phyloP scores from a whole-genome alignment of 2,113 vertebrate genomes.

The Litocranius walleri region DNA sequence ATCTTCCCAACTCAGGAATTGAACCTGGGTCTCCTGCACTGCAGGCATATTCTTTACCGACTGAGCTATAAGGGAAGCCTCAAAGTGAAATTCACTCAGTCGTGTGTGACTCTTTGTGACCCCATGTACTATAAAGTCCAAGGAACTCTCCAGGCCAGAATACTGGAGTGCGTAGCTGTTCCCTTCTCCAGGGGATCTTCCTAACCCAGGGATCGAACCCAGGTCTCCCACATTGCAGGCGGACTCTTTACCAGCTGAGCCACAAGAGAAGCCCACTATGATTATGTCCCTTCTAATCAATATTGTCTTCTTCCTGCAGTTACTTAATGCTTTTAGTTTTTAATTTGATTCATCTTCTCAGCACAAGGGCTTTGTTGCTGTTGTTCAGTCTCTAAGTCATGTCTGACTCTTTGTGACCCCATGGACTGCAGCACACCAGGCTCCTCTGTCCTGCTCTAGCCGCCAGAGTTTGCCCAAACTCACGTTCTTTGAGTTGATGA shows the following conservation, averaged over 20 bases:
- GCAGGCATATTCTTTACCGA: background rate
- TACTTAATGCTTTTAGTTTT: background rate
- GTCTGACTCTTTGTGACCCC: background rate
- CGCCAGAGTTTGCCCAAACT: background rate
- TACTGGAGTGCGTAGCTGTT: background rate
- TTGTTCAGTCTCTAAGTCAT: background rate
- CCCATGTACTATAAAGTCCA: too few species aligned
- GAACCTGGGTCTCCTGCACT: background rate
- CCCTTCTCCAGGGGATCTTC: background rate
- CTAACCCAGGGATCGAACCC: background rate
- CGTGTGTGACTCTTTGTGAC: too few species aligned
- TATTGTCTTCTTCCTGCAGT: background rate
- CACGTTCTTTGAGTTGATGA: background rate
- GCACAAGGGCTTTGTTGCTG: background rate
- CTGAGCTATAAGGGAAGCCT: background rate
- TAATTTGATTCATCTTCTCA: background rate
- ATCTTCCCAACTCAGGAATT: background rate
- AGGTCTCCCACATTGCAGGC: accelerated
- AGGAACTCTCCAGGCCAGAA: background rate
- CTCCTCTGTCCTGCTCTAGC: background rate
- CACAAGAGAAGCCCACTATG: background rate
- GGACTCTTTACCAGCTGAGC: background rate
- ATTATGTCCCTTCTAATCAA: background rate
- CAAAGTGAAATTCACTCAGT: background rate
- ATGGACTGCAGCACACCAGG: background rate